These are phyloP conservation scores for Trissoscelio sp. DNA, from an alignment of 2,888 invertebrate species.

Conservation along the genomic window DNA sequence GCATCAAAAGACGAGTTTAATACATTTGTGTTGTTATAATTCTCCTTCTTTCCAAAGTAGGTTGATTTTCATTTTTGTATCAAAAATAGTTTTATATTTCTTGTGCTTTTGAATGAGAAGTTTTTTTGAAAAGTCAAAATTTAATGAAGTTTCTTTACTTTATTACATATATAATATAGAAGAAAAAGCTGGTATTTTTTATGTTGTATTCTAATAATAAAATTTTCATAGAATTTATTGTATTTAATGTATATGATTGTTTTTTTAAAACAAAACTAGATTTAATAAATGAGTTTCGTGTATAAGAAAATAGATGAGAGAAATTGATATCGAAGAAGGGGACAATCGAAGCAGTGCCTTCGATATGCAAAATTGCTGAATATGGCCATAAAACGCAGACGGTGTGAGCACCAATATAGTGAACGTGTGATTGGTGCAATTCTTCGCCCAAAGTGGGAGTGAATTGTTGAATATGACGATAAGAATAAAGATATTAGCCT, in stretches of 20 bases:
- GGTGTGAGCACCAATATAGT: slow-evolving; percentile 80
- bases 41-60: too few relatives aligned
- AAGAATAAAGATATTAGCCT: slow-evolving; percentile 77
- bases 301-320: slow-evolving; percentile 29
- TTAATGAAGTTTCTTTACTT: too few relatives aligned
- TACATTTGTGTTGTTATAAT: too few relatives aligned
- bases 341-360: slow-evolving; percentile 62
- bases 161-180: too few relatives aligned
- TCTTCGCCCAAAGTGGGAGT: slow-evolving; percentile 71
- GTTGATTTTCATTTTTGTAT: too few relatives aligned
- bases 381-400: slow-evolving; percentile 81
- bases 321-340: slow-evolving; percentile 60
- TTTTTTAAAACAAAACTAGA: slow-evolving; percentile 12
- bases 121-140: too few relatives aligned
- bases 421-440: slow-evolving; percentile 72
- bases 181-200: too few relatives aligned
- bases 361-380: slow-evolving; percentile 82
- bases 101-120: too few relatives aligned
- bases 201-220: not conserved
- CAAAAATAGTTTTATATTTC: too few relatives aligned
- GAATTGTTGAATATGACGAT: slow-evolving; percentile 62
- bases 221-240: not conserved
- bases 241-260: not conserved
- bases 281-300: slow-evolving; percentile 38
- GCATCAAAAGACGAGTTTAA: too few relatives aligned